These are phyloP conservation scores for Flexamia atlantica DNA, from an alignment of 2,888 invertebrate species.

Conservation along the genomic window DNA sequence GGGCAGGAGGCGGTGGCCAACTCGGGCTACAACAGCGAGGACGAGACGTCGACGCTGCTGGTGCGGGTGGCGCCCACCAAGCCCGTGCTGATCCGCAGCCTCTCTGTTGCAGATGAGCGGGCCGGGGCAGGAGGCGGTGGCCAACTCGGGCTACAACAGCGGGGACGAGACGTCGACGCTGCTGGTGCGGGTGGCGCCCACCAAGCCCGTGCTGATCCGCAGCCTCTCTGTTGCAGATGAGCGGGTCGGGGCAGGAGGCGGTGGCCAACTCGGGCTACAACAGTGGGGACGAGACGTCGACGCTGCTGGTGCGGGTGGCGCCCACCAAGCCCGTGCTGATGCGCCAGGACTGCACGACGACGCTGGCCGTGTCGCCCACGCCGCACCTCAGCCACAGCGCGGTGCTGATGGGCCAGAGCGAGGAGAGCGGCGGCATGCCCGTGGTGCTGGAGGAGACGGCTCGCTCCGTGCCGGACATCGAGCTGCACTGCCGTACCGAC, in stretches of 20 bases:
- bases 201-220: slow-evolving; percentile 88
- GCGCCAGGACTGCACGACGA: slow-evolving; percentile 91
- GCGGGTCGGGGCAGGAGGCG: slow-evolving; percentile 70
- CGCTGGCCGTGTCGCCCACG: slow-evolving; percentile 82
- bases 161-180: slow-evolving; percentile 91
- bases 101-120: slow-evolving; percentile 73
- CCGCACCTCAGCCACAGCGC: slow-evolving; percentile 83
- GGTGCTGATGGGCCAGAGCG: slow-evolving; percentile 83
- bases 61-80: slow-evolving; percentile 79
- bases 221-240: slow-evolving; percentile 74
- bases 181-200: slow-evolving; percentile 78
- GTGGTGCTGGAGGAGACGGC: slow-evolving; percentile 76
- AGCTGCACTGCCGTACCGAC: slow-evolving; percentile 82
- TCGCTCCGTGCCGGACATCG: slow-evolving; percentile 89
- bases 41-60: slow-evolving; percentile 89
- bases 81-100: slow-evolving; percentile 88
- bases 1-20: slow-evolving; percentile 76
- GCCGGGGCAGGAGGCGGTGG: slow-evolving; percentile 73
- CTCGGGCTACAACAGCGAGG: slow-evolving; percentile 85
- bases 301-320: slow-evolving; percentile 81
- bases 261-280: slow-evolving; percentile 82
- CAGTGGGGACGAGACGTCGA: slow-evolving; percentile 90
- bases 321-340: slow-evolving; percentile 86
- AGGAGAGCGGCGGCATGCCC: slow-evolving; percentile 82
- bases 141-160: slow-evolving; percentile 84